phyloP scores from a whole-genome alignment of 2,888 invertebrate genomes.

The Platycheirus rosarum region DNA sequence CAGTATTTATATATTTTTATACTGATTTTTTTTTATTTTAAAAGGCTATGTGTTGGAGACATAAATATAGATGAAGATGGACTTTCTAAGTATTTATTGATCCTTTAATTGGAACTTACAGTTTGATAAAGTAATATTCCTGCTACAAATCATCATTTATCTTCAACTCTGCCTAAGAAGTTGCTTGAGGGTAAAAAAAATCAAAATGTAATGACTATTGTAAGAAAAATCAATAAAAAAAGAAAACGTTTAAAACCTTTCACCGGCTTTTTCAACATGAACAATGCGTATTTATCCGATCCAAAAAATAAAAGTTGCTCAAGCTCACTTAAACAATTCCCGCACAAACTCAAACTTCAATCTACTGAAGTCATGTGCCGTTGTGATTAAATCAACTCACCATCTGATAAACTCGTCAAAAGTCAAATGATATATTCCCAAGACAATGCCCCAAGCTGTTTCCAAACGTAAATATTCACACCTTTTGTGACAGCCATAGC shows the following conservation, averaged over 20 bases:
- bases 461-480: constrained; percentile 39
- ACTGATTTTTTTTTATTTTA: too few relatives aligned
- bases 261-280: background rate
- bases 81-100: too few relatives aligned
- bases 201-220: background rate
- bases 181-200: too few relatives aligned
- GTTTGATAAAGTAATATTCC: too few relatives aligned
- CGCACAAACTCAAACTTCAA: background rate
- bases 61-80: too few relatives aligned
- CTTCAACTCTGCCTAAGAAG: too few relatives aligned
- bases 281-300: background rate
- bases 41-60: too few relatives aligned
- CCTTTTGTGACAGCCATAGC: constrained; percentile 23
- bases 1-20: too few relatives aligned
- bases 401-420: constrained; percentile 42
- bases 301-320: background rate
- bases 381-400: constrained; percentile 24
- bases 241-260: background rate
- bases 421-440: constrained; percentile 7
- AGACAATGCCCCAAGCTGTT: constrained; percentile 16
- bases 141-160: too few relatives aligned
- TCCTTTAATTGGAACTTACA: too few relatives aligned
- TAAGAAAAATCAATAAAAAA: background rate
- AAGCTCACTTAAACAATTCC: background rate
- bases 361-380: background rate